These are phyloP conservation scores for Lycia hirtaria DNA, from an alignment of 2,888 invertebrate species.

Conservation along the genomic window DNA sequence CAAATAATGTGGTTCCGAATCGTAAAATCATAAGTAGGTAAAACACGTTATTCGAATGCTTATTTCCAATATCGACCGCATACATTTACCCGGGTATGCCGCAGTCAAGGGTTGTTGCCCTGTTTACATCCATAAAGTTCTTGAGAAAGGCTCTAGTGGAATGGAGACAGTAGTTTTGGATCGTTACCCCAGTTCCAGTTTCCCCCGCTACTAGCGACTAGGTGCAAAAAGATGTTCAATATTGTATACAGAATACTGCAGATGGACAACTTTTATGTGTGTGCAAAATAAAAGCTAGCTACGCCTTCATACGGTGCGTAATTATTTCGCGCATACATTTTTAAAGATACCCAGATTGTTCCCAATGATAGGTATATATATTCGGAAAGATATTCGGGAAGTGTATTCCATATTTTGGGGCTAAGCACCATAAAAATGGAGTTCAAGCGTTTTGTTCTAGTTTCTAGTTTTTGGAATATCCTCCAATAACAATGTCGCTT, in stretches of 20 bases:
- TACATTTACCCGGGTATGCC: not conserved
- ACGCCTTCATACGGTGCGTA: no score
- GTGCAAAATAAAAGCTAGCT: no score
- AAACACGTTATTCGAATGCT: not conserved
- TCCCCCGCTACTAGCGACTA: slow-evolving; percentile 31
- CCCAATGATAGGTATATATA: no score
- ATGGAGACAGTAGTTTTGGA: slow-evolving; percentile 17
- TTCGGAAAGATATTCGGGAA: no score
- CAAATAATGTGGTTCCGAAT: not conserved
- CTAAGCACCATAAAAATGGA: no score
- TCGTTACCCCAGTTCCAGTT: slow-evolving; percentile 38
- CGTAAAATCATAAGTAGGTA: not conserved
- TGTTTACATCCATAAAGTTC: not conserved
- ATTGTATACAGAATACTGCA: not conserved
- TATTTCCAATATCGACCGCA: not conserved
- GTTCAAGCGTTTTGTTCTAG: no score
- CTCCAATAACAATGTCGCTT: no score
- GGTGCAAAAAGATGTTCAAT: slow-evolving; percentile 32
- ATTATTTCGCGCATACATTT: no score
- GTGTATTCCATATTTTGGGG: no score
- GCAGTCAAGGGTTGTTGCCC: not conserved
- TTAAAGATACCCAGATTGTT: no score
- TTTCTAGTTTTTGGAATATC: no score
- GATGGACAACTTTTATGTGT: not conserved
- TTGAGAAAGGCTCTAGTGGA: not conserved